Evolutionary conservation across 2,113 vertebrate genomes (phyloP).

Genomic region (Cyanoramphus novaezelandiae): DNA sequence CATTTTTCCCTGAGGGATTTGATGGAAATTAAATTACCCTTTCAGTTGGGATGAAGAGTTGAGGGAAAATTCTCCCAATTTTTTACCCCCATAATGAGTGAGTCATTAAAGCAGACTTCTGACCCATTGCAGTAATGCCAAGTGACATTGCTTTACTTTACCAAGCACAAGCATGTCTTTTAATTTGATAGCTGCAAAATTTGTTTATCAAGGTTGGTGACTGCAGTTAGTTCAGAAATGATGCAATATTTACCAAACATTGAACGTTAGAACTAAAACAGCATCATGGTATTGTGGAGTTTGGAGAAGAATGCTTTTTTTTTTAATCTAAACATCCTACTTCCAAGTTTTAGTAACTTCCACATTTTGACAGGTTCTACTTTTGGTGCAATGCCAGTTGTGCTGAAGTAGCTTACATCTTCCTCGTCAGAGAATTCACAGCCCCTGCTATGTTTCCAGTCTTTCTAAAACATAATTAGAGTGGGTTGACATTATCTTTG

Average conservation of each 20-base stretch:
- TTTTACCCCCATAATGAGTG: fast-evolving
- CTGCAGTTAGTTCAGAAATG: not conserved
- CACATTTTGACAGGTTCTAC: not conserved
- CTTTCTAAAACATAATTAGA: not conserved
- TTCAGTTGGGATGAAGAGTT: not conserved
- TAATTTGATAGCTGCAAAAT: not conserved
- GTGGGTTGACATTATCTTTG: not conserved
- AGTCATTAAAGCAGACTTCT: not conserved
- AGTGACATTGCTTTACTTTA: not conserved
- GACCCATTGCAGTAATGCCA: not conserved
- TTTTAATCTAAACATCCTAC: not conserved
- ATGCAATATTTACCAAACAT: not conserved
- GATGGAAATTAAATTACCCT: not conserved
- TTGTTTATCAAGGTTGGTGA: not conserved
- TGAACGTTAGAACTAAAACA: not conserved
- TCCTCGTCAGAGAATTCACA: not conserved
- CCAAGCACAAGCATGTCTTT: not conserved
- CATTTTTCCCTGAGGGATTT: not conserved
- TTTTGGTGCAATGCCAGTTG: not conserved
- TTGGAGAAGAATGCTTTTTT: not conserved
- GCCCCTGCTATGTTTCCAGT: not conserved
- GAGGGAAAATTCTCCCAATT: not conserved
- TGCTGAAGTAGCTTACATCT: not conserved
- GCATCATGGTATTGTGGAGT: not conserved
- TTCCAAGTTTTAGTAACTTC: not conserved